phyloP scores from a whole-genome alignment of 2,113 vertebrate genomes.

The Pongo pygmaeus region DNA sequence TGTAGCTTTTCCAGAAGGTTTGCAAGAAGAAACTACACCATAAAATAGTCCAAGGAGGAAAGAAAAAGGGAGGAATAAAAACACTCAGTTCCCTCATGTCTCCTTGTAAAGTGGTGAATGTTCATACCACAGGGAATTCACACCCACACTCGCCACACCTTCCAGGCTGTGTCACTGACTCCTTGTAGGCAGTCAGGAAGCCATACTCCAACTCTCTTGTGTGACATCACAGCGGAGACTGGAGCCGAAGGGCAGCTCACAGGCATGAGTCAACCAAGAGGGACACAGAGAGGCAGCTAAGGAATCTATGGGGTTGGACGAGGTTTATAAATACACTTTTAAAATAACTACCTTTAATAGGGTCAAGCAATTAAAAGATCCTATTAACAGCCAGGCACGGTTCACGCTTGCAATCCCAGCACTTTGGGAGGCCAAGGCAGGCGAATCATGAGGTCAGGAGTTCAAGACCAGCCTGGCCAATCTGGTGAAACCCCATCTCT shows the following conservation, averaged over 20 bases:
- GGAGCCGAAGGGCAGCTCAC: not conserved
- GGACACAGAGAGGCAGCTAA: not conserved
- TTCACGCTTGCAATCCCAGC: too few species aligned
- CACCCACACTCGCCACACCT: not conserved
- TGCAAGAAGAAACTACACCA: not conserved
- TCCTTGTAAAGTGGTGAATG: not conserved
- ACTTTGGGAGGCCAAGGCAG: too few species aligned
- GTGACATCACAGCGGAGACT: not conserved
- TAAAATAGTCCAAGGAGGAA: not conserved
- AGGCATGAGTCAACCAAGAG: not conserved
- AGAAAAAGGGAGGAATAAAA: not conserved
- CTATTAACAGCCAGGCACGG: not conserved
- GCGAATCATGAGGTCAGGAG: too few species aligned
- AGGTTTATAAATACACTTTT: not conserved
- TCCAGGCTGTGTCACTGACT: not conserved
- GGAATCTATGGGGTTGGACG: not conserved
- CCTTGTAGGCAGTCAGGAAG: not conserved
- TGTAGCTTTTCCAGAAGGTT: not conserved
- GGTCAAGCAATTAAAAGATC: not conserved
- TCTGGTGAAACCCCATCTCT: too few species aligned
- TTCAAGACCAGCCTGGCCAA: too few species aligned
- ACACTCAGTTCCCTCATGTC: not conserved
- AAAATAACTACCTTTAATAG: not conserved
- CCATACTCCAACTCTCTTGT: not conserved
- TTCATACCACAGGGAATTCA: not conserved